Evolutionary conservation across 2,797 vertebrate genomes (phyloP).

Genomic region (Fistularia commersonii): DNA sequence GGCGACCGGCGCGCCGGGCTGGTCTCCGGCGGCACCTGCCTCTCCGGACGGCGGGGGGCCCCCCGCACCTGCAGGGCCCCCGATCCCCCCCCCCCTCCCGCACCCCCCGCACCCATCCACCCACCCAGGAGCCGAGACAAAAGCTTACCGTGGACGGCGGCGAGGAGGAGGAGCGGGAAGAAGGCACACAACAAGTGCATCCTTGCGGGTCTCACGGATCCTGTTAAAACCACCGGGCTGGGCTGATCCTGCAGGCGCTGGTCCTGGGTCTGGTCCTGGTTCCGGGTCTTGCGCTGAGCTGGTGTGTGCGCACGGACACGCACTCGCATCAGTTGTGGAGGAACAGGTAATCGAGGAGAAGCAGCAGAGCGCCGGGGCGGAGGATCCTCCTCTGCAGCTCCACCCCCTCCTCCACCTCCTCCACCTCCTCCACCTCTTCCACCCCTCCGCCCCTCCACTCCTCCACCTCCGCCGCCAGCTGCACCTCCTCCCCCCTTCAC

Average conservation of each 20-base stretch:
- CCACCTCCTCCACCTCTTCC: background rate
- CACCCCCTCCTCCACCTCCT: constrained; percentile 45
- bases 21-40: no score
- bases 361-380: constrained; percentile 34
- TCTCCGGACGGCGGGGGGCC: no score
- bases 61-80: constrained; percentile 46
- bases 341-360: constrained; percentile 65
- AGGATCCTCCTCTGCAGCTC: constrained; percentile 15
- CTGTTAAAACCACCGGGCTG: constrained; percentile 30
- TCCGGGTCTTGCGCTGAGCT: constrained; percentile 28
- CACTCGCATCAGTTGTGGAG: constrained; percentile 46
- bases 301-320: constrained; percentile 45
- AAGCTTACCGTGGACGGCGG: constrained; percentile 59
- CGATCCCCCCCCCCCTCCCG: no score
- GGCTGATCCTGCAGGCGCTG: constrained; percentile 12
- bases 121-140: constrained; percentile 11
- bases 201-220: constrained; percentile 51
- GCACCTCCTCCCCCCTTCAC: constrained; percentile 1
- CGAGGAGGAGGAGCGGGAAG: constrained; percentile 41
- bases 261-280: no score
- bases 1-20: no score
- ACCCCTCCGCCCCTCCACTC: constrained; percentile 44
- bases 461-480: background rate
- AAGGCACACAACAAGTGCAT: constrained; percentile 73
- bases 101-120: no score